Base-by-base conservation (phyloP, 2,113 vertebrate genomes). In the Myrmecophaga tridactyla region DNA sequence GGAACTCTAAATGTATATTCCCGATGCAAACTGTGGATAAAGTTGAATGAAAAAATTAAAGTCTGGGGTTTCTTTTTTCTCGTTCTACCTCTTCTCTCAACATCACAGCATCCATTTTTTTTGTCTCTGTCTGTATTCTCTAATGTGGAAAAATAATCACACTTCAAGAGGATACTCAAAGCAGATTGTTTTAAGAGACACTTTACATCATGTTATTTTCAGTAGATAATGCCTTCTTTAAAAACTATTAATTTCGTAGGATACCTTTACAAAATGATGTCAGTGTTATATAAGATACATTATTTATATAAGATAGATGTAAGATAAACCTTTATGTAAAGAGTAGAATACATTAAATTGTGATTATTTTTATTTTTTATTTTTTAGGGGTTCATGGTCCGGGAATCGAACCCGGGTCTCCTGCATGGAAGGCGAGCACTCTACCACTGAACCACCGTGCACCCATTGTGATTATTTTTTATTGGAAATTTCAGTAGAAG, bases 11-110 rank as follows among this genome's bases (percentile, higher is more conserved):
- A 95, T 97, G 97, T 97, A 94, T 96, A 96, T 97, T 96, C 95
- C 95, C 31, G 48, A 97, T 96, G 93, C 92, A 95, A 97, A 97
- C 95, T 97, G 94, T 97, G 95, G 96, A 97, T 97, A 97, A 97
- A 97, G 65, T 96, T 96, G 72, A 97, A 96, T 43, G 63, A 92
- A 96, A 97, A 84, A 90, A 58, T 70, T 67, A 75, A 75, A 96
- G 72, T 60, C 84, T 95, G 87, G 53, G 39, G 73, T 89, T 95
- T 94, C 12, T 85, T 96, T 97, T 94, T 81, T 96, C 73, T 39
- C 5, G 93, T 34, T 86, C 67, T 86, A 34, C 63, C 41, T 76
- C 31, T 48, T 91, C 27, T 94, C 9, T 92, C n/a, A 92, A 63
- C 51, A 90, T 92, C 31, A 86, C 17, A 60, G 39, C 43, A 73